Evolutionary conservation across 2,888 invertebrate species (phyloP), one percentile per base, ranked within the genome.

Genomic region (Tethea ocularis): DNA sequence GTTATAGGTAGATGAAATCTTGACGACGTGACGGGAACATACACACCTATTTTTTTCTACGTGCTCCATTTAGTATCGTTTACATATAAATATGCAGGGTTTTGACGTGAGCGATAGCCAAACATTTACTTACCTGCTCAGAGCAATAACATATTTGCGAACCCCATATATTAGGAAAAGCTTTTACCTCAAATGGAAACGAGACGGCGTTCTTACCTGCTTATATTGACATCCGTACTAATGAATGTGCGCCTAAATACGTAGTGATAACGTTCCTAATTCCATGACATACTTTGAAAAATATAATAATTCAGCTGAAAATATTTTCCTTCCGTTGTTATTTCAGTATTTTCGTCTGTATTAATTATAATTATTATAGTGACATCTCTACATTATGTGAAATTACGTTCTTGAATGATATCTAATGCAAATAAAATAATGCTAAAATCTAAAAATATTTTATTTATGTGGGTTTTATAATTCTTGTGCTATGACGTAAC

Each of bases 161-260:
- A 64, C 67, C 71, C 62, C 69, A 68, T 70, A 75, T 82, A 84
- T 83, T 82, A 80, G 76, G 75, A 81, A 84, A 84, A 82, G 82
- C 82, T 86, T 83, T 85, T 83, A 85, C 82, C 78, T 75, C 72
- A 76, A 77, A 78, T 75, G 75, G 70, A 68, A 71, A 71, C 64
- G 64, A 68, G 72, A 67, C 74, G 74, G 78, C 72, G 71, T 72
- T 70, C 69, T 69, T 71, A 67, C 66, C 61, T 66, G 61, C 59
- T 55, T 61, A 64, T 75, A 78, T 79, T 78, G 75, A 75, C 75
- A 74, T 67, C 64, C 58, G 62, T 58, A 64, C 60, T 75, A 78
- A 80, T 81, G 74, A 79, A 76, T 67, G 38, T 69, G 56, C 58
- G 64, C 68, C 67, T 58, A 69, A 72, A 64, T 58, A 41, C 63